phyloP scores from a whole-genome alignment of 1,140 invertebrate genomes.

The Bathynomus jamesi region DNA sequence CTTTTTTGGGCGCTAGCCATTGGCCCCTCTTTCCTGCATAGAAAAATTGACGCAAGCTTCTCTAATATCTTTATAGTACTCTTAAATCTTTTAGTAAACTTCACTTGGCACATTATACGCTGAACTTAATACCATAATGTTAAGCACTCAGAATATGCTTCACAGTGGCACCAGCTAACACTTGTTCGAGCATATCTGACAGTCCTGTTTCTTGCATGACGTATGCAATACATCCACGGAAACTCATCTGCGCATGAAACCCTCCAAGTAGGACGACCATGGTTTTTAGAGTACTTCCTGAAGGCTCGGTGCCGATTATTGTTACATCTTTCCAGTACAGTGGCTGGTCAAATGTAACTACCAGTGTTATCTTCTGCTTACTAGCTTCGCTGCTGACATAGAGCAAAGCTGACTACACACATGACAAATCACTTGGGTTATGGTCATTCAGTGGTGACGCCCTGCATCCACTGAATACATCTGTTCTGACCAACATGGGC shows the following conservation, averaged over 20 bases:
- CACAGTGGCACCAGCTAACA: not conserved
- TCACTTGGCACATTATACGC: too few relatives aligned
- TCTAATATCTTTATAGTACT: too few relatives aligned
- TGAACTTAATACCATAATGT: too few relatives aligned
- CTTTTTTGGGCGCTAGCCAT: too few relatives aligned
- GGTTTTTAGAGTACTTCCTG: not conserved
- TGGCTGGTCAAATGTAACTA: constrained; percentile 17
- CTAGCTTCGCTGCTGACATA: not conserved
- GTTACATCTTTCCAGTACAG: constrained; percentile 4
- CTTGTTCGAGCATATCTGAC: not conserved
- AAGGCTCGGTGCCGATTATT: not conserved
- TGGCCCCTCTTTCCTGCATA: too few relatives aligned
- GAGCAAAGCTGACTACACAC: not conserved
- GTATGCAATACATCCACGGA: constrained; percentile 6
- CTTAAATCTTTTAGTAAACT: too few relatives aligned
- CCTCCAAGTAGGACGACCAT: constrained; percentile 4
- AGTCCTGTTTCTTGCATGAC: constrained; percentile 9
- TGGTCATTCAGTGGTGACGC: constrained; percentile 1
- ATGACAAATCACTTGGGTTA: not conserved
- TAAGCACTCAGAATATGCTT: constrained; percentile 6
- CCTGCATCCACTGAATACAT: constrained; percentile 1
- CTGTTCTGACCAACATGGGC: constrained; percentile 2
- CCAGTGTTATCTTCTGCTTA: constrained; percentile 2
- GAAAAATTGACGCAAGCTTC: too few relatives aligned
- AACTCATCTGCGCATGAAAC: constrained; percentile 18